Evolutionary conservation across 2,888 invertebrate species (phyloP).

Genomic region (Glyphotaelius pellucidus): DNA sequence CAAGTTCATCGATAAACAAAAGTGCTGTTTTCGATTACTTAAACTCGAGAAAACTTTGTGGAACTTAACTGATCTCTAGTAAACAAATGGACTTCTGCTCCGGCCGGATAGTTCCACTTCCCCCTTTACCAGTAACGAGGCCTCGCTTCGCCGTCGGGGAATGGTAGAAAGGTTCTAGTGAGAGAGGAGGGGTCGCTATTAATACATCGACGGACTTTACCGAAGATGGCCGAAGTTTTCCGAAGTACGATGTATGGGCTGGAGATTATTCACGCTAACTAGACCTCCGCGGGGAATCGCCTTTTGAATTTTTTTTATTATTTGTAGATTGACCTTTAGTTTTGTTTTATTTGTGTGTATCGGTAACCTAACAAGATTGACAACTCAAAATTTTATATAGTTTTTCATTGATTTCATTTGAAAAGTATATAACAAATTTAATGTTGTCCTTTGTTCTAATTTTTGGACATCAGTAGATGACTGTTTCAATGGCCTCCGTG

Average conservation of each 20-base stretch:
- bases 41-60: slow-evolving; percentile 31
- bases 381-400: too few species aligned
- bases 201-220: slow-evolving; percentile 16
- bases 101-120: not conserved
- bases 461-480: too few species aligned
- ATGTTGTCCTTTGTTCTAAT: too few species aligned
- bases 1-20: slow-evolving; percentile 21
- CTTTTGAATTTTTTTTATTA: not conserved
- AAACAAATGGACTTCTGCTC: slow-evolving; percentile 35
- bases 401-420: too few species aligned
- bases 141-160: not conserved
- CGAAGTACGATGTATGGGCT: slow-evolving; percentile 30
- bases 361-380: too few species aligned
- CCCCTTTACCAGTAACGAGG: slow-evolving; percentile 11
- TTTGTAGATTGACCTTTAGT: not conserved
- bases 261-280: slow-evolving; percentile 25
- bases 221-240: slow-evolving; percentile 32
- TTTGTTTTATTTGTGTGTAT: not conserved
- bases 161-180: not conserved
- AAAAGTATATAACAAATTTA: too few species aligned
- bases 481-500: too few species aligned
- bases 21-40: slow-evolving; percentile 30
- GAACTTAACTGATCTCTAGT: slow-evolving; percentile 20
- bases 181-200: slow-evolving; percentile 27
- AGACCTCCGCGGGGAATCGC: not conserved